Conservation (phyloP, 1,140 invertebrate genomes). For the Metopolophium dirhodum region DNA sequence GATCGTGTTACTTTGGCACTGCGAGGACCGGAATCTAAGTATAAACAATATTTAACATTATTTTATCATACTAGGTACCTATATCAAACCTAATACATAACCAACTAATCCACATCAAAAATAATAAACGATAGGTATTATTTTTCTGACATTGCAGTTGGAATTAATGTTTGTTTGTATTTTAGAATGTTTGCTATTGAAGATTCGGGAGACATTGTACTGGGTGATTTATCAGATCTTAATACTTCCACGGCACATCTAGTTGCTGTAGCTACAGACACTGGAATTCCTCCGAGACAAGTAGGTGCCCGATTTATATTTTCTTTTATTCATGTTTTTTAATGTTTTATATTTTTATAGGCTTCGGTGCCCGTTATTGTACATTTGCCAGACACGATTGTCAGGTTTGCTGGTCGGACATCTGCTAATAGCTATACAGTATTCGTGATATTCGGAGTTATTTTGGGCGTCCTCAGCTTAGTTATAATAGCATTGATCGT, state of each 20-base stretch:
- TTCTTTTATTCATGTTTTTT: background rate
- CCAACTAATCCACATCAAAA: background rate
- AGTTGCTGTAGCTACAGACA: constrained; percentile 81
- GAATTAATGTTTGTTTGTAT: background rate
- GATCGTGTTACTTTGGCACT: constrained; percentile 75
- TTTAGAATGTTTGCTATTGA: constrained; percentile 67
- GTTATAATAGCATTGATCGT: constrained; percentile 76
- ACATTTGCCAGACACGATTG: constrained; percentile 69
- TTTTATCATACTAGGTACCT: background rate
- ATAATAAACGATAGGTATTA: background rate
- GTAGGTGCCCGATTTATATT: constrained; percentile 61
- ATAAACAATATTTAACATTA: constrained; percentile 58
- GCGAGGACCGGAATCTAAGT: constrained; percentile 75
- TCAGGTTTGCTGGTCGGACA: constrained; percentile 65
- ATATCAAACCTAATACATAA: background rate
- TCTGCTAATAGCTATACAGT: constrained; percentile 68
- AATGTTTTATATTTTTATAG: constrained; percentile 62
- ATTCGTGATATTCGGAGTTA: constrained; percentile 73
- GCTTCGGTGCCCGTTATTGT: constrained; percentile 78
- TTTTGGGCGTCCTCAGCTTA: constrained; percentile 74
- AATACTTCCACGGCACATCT: constrained; percentile 71
- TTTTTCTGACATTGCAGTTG: background rate
- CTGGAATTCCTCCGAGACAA: constrained; percentile 75
- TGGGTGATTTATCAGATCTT: constrained; percentile 63
- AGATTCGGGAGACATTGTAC: constrained; percentile 65